A percentile compares a stretch with the other conserved stretches of the same genome.
phyloP scores from a whole-genome alignment of 2,888 invertebrate species.

The Suillia variegata region DNA sequence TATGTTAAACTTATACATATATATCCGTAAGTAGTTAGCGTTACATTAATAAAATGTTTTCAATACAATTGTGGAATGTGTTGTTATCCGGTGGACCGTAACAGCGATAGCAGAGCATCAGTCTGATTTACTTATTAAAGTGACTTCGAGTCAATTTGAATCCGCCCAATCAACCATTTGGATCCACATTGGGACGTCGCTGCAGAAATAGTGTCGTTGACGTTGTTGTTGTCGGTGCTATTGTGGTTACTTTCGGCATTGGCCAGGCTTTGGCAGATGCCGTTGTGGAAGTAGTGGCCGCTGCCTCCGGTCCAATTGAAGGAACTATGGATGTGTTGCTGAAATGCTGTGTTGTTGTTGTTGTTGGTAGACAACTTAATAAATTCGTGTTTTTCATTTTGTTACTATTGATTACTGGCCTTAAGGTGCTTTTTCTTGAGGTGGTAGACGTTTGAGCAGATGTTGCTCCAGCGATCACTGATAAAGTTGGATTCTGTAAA shows the following conservation, averaged over 20 bases:
- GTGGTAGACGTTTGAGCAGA: constrained; percentile 1
- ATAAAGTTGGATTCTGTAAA: constrained; percentile 18
- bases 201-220: constrained; percentile 41
- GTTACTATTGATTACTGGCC: constrained; percentile 20
- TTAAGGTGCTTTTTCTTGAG: constrained; percentile 11
- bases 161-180: constrained; percentile 56
- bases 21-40: constrained; percentile 31
- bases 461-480: constrained; percentile 17
- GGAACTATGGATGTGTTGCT: constrained; percentile 51
- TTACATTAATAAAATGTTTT: constrained; percentile 55
- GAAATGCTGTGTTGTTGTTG: too few species aligned
- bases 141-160: too few species aligned
- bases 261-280: constrained; percentile 30
- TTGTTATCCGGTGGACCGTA: constrained; percentile 27
- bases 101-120: too few species aligned
- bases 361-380: neutral
- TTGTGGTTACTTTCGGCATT: constrained; percentile 25
- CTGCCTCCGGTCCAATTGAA: constrained; percentile 42
- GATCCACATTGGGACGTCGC: constrained; percentile 58
- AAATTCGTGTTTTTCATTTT: constrained; percentile 6
- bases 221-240: constrained; percentile 23
- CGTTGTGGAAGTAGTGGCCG: constrained; percentile 32
- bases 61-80: constrained; percentile 23
- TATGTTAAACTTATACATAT: constrained; percentile 32
- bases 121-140: too few species aligned